Evolutionary conservation across 2,113 vertebrate genomes (phyloP).

Genomic region (Martes martes): DNA sequence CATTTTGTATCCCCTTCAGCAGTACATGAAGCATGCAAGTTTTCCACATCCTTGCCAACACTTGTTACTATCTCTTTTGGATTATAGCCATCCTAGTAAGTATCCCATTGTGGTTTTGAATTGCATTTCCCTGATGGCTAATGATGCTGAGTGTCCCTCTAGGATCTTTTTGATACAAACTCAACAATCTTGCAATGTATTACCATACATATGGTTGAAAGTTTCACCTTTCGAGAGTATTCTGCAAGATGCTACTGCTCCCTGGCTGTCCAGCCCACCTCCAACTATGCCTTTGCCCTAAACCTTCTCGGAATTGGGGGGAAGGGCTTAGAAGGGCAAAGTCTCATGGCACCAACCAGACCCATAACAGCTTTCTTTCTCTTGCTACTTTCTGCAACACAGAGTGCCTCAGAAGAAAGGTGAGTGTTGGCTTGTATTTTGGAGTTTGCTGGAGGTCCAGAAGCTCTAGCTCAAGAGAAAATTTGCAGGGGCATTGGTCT

Average conservation of each 20-base stretch:
- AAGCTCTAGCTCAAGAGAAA: not conserved
- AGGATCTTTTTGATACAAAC: conserved; percentile 31
- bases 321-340: not conserved
- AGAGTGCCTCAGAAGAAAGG: not conserved
- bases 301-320: not conserved
- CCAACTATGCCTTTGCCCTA: not conserved
- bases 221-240: not conserved
- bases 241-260: not conserved
- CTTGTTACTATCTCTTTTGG: not conserved
- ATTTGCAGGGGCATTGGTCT: not conserved
- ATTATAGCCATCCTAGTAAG: not conserved
- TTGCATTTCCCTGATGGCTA: conserved; percentile 35
- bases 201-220: not conserved
- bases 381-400: not conserved
- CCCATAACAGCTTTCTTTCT: not conserved
- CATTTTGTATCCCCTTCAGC: not conserved
- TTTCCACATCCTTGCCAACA: not conserved
- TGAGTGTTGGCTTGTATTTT: not conserved
- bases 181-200: not conserved
- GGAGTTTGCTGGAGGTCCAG: not conserved
- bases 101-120: not conserved
- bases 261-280: not conserved
- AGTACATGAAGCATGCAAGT: not conserved
- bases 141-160: not conserved
- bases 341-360: not conserved